Evolutionary conservation across 2,797 vertebrate species (phyloP).

Genomic region (Neosalanx taihuensis): DNA sequence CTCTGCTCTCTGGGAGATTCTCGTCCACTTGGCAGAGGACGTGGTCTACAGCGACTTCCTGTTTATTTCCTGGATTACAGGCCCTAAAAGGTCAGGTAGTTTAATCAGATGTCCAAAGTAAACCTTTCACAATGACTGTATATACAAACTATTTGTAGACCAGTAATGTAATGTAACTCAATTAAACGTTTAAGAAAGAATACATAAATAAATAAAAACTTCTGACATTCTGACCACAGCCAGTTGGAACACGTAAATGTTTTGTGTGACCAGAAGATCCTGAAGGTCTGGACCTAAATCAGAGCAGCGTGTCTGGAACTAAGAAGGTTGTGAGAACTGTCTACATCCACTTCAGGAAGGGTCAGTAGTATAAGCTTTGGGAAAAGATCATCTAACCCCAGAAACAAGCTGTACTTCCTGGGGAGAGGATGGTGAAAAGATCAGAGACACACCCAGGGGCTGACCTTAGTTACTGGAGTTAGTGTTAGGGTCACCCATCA

Average conservation of each 20-base stretch:
- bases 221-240: background rate
- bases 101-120: background rate
- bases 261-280: background rate
- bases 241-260: background rate
- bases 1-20: slow-evolving; percentile 40
- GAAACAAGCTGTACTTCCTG: background rate
- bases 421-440: background rate
- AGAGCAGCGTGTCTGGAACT: background rate
- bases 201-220: background rate
- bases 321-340: too few relatives aligned
- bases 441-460: background rate
- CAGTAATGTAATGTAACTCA: background rate
- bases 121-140: background rate
- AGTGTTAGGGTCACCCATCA: too few relatives aligned
- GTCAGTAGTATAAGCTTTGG: background rate
- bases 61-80: background rate
- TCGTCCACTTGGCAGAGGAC: background rate
- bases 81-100: background rate
- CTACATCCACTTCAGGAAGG: background rate
- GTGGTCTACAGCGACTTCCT: background rate
- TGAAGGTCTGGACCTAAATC: background rate
- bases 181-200: background rate
- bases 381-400: background rate
- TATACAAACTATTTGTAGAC: too few relatives aligned
- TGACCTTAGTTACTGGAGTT: too few relatives aligned